phyloP scores from a whole-genome alignment of 2,888 invertebrate species.

The Lacanobia oleracea region DNA sequence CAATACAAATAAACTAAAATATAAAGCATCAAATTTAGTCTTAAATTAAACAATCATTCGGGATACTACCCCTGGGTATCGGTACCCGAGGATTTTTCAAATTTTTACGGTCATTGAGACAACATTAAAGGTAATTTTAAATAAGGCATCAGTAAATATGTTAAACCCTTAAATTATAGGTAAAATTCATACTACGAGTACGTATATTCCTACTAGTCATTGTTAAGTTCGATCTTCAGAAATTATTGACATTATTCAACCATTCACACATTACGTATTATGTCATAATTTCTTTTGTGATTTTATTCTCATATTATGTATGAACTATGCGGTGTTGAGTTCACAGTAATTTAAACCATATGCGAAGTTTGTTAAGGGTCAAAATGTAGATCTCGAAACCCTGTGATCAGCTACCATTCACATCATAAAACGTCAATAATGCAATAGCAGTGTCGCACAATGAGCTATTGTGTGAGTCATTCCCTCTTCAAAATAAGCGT shows the following conservation, averaged over 20 bases:
- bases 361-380: not conserved
- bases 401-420: constrained; percentile 66
- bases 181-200: constrained; percentile 11
- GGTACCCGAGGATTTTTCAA: not conserved
- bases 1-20: no score
- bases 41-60: no score
- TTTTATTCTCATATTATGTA: constrained; percentile 56
- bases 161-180: constrained; percentile 4
- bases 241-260: constrained; percentile 65
- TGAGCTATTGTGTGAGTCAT: constrained; percentile 77
- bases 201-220: constrained; percentile 31
- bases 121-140: not conserved
- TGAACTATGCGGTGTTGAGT: constrained; percentile 45
- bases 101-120: not conserved
- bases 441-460: constrained; percentile 76
- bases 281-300: constrained; percentile 70
- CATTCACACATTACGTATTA: constrained; percentile 64
- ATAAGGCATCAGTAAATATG: not conserved
- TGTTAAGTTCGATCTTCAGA: constrained; percentile 51
- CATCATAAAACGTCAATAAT: constrained; percentile 73
- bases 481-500: constrained; percentile 77
- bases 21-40: no score
- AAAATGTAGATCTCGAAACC: constrained; percentile 22
- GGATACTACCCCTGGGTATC: no score
- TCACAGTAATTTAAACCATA: constrained; percentile 33